Conservation (phyloP, 2,113 vertebrate genomes). For the Pimephales promelas region DNA sequence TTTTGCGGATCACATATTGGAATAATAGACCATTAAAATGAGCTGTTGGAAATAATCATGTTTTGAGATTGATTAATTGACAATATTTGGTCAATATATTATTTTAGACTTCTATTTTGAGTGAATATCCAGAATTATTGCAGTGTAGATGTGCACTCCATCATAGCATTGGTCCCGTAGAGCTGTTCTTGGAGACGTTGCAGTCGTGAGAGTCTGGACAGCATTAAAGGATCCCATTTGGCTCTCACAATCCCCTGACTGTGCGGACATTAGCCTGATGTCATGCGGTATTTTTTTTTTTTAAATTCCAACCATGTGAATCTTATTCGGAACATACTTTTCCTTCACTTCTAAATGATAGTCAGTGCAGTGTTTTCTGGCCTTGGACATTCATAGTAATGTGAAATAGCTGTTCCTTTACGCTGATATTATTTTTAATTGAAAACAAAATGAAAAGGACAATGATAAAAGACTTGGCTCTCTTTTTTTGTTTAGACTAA, state of each 20-base stretch:
- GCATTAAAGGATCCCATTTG: conserved; percentile 26
- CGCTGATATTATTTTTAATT: neutral
- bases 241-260: conserved; percentile 48
- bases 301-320: conserved; percentile 23
- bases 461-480: neutral
- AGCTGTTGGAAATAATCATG: neutral
- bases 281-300: neutral
- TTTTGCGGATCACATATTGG: neutral
- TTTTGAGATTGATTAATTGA: conserved; percentile 13
- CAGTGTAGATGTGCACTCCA: neutral
- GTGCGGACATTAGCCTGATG: conserved; percentile 52
- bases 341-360: conserved; percentile 16
- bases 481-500: neutral
- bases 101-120: conserved; percentile 18
- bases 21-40: neutral
- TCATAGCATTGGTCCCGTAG: neutral
- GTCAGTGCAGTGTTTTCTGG: neutral
- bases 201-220: conserved; percentile 29
- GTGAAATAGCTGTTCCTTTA: neutral
- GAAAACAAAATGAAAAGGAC: neutral
- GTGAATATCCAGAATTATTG: conserved; percentile 11
- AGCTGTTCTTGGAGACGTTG: conserved; percentile 4
- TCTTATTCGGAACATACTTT: conserved; percentile 6
- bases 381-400: conserved; percentile 10
- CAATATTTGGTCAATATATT: neutral